Evolutionary conservation across 35 echinoderm and acorn worm genomes (phyloP).

Genomic region (Acanthaster planci): DNA sequence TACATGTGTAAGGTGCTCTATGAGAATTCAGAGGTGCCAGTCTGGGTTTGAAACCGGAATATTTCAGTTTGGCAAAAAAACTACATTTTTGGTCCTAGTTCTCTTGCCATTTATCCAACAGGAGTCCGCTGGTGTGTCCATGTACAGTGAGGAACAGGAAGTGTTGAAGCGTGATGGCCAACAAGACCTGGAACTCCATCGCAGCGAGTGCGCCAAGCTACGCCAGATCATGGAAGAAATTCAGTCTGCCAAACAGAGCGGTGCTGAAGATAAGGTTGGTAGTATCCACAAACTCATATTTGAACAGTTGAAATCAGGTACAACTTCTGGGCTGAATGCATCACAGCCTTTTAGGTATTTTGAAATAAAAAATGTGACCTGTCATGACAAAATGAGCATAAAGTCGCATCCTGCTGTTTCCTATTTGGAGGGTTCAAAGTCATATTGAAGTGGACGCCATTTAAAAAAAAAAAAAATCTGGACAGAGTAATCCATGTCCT

Average conservation of each 20-base stretch:
- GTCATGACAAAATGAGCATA: too few species aligned
- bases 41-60: too few species aligned
- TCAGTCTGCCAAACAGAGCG: conserved; percentile 29
- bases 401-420: too few species aligned
- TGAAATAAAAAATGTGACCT: too few species aligned
- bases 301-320: too few species aligned
- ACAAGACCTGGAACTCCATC: conserved; percentile 62
- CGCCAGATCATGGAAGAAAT: conserved; percentile 66
- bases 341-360: too few species aligned
- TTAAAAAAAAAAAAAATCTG: too few species aligned
- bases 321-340: too few species aligned
- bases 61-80: background rate
- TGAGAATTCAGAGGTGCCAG: background rate
- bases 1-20: background rate
- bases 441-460: too few species aligned
- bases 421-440: too few species aligned
- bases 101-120: background rate
- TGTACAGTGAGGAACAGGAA: conserved; percentile 68
- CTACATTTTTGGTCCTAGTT: too few species aligned
- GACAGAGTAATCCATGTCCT: too few species aligned
- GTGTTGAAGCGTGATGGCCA: conserved; percentile 52
- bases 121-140: conserved; percentile 32
- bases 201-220: conserved; percentile 31
- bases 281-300: background rate
- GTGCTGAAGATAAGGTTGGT: conserved; percentile 11